Evolutionary conservation across 2,113 vertebrate species (phyloP), one percentile per base, ranked within the genome.

Genomic region (Ceyx melanurus): DNA sequence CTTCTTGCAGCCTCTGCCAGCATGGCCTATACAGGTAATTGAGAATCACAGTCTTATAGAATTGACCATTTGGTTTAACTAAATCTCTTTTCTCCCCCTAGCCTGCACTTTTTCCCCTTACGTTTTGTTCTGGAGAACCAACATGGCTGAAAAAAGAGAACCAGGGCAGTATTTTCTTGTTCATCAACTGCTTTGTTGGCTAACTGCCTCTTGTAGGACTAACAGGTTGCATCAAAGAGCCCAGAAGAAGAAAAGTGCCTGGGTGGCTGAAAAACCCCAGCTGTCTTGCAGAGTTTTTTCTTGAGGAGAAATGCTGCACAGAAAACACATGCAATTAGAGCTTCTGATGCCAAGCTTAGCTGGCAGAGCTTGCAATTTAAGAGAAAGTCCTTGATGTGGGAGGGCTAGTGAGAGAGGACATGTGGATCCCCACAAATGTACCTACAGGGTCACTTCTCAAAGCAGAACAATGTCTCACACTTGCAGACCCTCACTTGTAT

Each of bases 1-100:
- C 92, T 99, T 99, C 87, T 97, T 99, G 53, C 98, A 99, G 96
- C 99, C 98, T 54, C 98, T 99, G 73, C 99, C 99, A 88, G 97
- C 96, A 35, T 99, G 99, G 99, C 99, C 99, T 43, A 90, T 99
- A 92, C 95, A 98, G 99, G 99, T 99, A 98, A 97, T 4, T 67
- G 66, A 58, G 26, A 61, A 50, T 17, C 4, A 37, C 0, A 56
- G 7, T 70, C 19, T 87, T 77, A 13, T 12, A 31, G 35, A 77
- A 35, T 3, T 72, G 5, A 35, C 19, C 5, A 5, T 46, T 88
- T 78, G 20, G 16, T 78, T 80, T 51, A 57, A 42, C 61, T 64
- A 70, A 61, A 79, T 94, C 28, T 62, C 25, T 66, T 5, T 17
- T 81, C 11, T 12, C 77, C 12, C 86, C 21, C 29, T n/a, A 64